Evolutionary conservation across 2,113 vertebrate species (phyloP).

Genomic region (Tringa solitaria): DNA sequence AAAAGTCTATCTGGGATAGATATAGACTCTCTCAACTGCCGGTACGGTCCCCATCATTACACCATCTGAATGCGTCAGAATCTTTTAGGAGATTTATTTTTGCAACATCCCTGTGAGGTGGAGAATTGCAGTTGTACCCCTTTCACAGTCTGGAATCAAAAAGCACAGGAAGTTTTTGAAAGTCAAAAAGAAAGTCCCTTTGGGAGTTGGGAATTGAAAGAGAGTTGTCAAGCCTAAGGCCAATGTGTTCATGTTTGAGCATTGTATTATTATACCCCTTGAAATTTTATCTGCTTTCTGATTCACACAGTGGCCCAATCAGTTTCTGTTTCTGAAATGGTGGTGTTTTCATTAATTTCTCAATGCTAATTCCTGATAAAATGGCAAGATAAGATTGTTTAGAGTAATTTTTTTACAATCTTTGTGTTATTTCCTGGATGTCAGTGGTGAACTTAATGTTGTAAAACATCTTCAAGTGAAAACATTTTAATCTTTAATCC

Average conservation of each 20-base stretch:
- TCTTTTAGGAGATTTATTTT: neutral
- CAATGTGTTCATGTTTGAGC: neutral
- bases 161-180: neutral
- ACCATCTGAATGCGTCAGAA: neutral
- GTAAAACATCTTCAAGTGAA: neutral
- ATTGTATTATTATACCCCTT: neutral
- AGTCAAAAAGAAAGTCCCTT: neutral
- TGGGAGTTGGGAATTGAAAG: neutral
- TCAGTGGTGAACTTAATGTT: neutral
- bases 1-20: neutral
- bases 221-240: neutral
- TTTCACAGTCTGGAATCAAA: fast-evolving
- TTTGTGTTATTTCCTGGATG: neutral
- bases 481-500: neutral
- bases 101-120: neutral
- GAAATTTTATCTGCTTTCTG: neutral
- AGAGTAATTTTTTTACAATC: neutral
- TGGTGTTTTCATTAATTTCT: neutral
- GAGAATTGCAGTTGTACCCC: neutral
- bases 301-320: neutral
- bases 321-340: neutral
- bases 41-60: neutral
- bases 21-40: neutral
- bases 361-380: neutral
- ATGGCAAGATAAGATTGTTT: neutral